Conservation (phyloP, 2,888 invertebrate species). For the Eledone cirrhosa region DNA sequence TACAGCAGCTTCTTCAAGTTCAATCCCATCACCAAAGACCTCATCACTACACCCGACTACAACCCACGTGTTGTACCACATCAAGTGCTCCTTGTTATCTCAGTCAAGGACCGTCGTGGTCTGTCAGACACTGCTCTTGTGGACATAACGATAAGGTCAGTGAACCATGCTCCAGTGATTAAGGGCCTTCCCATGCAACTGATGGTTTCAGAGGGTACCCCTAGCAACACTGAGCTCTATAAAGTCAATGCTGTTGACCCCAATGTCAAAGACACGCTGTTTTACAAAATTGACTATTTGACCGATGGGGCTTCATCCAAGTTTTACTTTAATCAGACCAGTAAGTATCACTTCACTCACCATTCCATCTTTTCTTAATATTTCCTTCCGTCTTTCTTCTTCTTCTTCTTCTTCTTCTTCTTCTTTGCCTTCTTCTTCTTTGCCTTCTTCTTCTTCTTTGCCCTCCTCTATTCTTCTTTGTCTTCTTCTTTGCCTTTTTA, state of each 20-base stretch:
- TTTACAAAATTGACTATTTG: slow-evolving; percentile 4
- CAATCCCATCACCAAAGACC: background rate
- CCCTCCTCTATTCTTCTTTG: too few relatives aligned
- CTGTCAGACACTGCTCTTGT: background rate
- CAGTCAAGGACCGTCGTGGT: slow-evolving; percentile 1
- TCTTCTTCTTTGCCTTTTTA: too few relatives aligned
- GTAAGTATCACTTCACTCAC: background rate
- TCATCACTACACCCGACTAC: background rate
- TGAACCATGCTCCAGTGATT: slow-evolving; percentile 5
- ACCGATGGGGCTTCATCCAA: background rate
- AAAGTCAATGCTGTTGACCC: background rate
- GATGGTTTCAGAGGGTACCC: background rate
- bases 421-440: too few relatives aligned
- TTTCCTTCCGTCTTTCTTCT: too few relatives aligned
- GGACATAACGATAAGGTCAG: background rate
- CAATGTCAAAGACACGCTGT: background rate
- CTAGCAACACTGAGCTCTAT: background rate
- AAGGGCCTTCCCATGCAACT: background rate
- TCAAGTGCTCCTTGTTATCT: background rate
- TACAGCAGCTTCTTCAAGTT: slow-evolving; percentile 1
- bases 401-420: too few relatives aligned
- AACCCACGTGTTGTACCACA: background rate
- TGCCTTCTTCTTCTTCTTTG: too few relatives aligned
- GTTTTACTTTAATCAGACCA: slow-evolving; percentile 18
- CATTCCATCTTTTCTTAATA: too few relatives aligned